Base-by-base conservation (phyloP, 92 coral and sea anemone genomes). In the Galaxea fascicularis region DNA sequence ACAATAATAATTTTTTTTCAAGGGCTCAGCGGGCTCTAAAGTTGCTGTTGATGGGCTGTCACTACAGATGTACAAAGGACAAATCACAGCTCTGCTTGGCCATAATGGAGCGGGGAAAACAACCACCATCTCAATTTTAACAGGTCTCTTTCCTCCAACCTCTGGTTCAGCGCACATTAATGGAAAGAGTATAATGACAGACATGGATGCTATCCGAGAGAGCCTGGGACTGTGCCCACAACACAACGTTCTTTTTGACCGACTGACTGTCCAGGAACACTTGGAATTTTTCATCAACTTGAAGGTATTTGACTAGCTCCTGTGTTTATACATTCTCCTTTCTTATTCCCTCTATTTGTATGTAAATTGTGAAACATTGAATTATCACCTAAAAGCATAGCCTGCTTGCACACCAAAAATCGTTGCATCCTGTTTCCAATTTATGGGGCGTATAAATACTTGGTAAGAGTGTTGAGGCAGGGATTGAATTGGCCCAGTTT, bases 71-170 rank as follows among this genome's bases (percentile, higher is more conserved):
- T 95, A 86, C 84, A 92, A 94, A 84, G 98, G 98, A 1, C 98
- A 95, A 80, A 94, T 95, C 28, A 95, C 98, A 18, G 95, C 98
- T 14, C 82, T 95, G 0, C 89, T 95, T 18, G 98, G 98, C 8
- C 98, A 95, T 85, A 95, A 94, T 67, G 98, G 98, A 8, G 98
- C 98, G 13, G 98, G 98, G 44, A 95, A 95, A 83, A 95, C 94
- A 18, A 94, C 98, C 24, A 94, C 98, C 10, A 93, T 95, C 92
- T 91, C 98, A 4, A 79, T 95, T 31, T 80, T 95, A 39, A 94
- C 98, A 29, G 98, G 98, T 0, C 88, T 95, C 45, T 93, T 59
- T 77, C 90, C 98, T 5, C 98, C 98, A 16, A 41, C 95, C 18
- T 71, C 94, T 41, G 98, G 98, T 12, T 85, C 91, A 0, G 98